Evolutionary conservation across 2,888 invertebrate genomes (phyloP), one percentile per base, ranked within the genome.

Genomic region (Tholera decimalis): DNA sequence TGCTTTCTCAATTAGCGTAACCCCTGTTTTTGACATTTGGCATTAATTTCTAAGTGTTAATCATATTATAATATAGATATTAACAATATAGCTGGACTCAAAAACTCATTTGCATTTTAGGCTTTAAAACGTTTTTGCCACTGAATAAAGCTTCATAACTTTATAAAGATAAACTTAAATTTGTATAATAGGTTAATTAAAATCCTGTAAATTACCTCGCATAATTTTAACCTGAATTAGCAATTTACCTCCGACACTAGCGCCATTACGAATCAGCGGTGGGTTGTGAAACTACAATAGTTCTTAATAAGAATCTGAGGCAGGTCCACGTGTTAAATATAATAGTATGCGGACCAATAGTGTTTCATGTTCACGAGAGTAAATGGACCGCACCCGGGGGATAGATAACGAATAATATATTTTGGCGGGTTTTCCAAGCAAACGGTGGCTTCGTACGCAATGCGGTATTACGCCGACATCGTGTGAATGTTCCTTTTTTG

Each of bases 351-450:
- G 79, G 82, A 84, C 80, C 86, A 83, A 90, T 89, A 86, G 85
- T 85, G 86, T 80, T 78, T 80, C 80, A 72, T 80, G 81, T 86
- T 82, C 82, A 71, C 82, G 83, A 70, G 72, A 79, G 78, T 76
- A 82, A 84, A 89, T 85, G 85, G 84, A 89, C 83, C 80, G 85
- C 79, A 77, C 93, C 88, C 91, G 51, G 22, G 92, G 89, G 92
- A 82, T 84, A 90, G 92, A 93, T 93, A 92, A 89, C 89, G 89
- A 86, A 89, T 91, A 93, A 93, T 92, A 91, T 92, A 93, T 92
- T 93, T 92, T 87, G 88, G 83, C 86, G 89, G 87, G 86, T 89
- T 91, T 89, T 89, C 88, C 87, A 87, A 86, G 86, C 82, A 88
- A 85, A 78, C 76, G 77, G 79, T 70, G 71, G 77, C 73, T 71